Evolutionary conservation across 2,113 vertebrate genomes (phyloP).

Genomic region (Oenanthe melanoleuca): DNA sequence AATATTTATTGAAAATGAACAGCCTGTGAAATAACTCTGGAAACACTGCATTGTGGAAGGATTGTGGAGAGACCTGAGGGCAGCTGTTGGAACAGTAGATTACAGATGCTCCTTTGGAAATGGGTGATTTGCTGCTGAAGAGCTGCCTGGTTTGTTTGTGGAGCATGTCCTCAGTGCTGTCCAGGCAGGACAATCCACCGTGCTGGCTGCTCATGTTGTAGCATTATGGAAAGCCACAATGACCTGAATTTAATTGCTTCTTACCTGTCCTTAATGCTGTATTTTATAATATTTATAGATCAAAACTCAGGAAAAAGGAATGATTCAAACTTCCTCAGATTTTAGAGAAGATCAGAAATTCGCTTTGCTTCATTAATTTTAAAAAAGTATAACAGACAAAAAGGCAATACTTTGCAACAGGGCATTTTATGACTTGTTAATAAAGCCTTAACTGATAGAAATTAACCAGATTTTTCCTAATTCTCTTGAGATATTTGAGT

Average conservation of each 20-base stretch:
- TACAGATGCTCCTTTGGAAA: constrained; percentile 16
- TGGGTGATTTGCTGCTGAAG: constrained; percentile 4
- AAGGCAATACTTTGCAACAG: neutral
- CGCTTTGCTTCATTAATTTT: neutral
- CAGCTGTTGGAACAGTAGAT: neutral
- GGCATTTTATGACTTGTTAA: neutral
- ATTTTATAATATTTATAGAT: neutral
- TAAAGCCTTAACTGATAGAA: neutral
- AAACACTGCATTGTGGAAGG: constrained; percentile 25
- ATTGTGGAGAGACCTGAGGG: neutral
- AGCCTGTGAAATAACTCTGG: constrained; percentile 47
- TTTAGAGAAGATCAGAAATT: neutral
- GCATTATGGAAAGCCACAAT: neutral
- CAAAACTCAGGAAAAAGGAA: neutral
- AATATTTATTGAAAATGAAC: constrained; percentile 45
- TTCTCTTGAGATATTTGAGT: neutral
- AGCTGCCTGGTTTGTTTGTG: neutral
- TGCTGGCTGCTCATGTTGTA: neutral
- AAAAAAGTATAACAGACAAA: neutral
- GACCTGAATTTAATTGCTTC: neutral
- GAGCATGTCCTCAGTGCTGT: neutral
- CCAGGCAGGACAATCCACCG: neutral
- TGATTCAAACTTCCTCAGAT: neutral
- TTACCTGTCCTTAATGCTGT: neutral
- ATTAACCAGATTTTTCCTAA: neutral